Evolutionary conservation across 2,113 vertebrate genomes (phyloP).

Genomic region (Aramus guarauna): DNA sequence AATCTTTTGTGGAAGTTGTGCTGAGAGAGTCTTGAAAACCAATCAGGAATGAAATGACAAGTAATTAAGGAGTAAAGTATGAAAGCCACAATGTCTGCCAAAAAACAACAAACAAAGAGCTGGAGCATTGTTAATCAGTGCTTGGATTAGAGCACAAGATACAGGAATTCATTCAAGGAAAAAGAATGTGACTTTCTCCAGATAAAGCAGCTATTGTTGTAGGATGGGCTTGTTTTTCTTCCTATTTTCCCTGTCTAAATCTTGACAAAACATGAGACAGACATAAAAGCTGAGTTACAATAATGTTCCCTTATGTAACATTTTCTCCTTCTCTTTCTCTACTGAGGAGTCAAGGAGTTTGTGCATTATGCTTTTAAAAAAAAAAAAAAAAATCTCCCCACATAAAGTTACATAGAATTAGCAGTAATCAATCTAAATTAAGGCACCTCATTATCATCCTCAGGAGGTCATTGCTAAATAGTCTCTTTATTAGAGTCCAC

Average conservation of each 20-base stretch:
- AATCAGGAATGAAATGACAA: constrained; percentile 23
- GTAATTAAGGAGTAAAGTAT: constrained; percentile 49
- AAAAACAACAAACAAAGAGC: constrained; percentile 26
- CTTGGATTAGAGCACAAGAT: constrained; percentile 35
- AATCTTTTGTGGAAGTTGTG: constrained; percentile 2
- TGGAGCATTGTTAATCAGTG: constrained; percentile 20
- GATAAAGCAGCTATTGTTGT: constrained; percentile 2
- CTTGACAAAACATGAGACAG: neutral
- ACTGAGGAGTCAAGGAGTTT: neutral
- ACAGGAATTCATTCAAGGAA: neutral
- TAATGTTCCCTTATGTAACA: neutral
- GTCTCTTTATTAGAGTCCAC: neutral
- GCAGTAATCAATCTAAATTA: neutral
- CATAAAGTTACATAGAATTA: neutral
- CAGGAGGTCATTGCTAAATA: neutral
- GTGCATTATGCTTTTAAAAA: neutral
- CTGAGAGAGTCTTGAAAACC: neutral
- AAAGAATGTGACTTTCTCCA: neutral
- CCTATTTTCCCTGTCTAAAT: neutral
- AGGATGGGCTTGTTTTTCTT: neutral
- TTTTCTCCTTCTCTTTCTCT: neutral
- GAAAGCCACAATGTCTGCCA: constrained; percentile 13
- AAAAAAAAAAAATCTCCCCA: neutral
- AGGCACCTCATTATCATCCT: neutral
- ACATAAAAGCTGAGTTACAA: neutral